Conservation (phyloP, 2,888 invertebrate species). For the Nemotelus nigrinus region DNA sequence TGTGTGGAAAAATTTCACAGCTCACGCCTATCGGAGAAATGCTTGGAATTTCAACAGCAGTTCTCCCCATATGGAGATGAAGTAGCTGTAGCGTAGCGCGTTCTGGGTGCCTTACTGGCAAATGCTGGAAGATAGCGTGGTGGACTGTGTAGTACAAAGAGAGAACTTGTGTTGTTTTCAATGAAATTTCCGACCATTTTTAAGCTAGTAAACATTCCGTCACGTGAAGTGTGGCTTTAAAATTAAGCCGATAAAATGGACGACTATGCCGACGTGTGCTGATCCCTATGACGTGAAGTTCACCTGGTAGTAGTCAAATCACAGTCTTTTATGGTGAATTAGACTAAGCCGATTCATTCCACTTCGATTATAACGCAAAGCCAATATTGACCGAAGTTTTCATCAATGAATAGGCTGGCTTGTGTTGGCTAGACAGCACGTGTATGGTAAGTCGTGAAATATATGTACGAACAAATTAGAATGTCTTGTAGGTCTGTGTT, state of each 20-base stretch:
- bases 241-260: conserved; percentile 34
- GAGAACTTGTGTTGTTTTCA: neutral
- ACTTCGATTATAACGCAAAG: neutral
- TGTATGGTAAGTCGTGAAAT: neutral
- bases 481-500: too few relatives aligned
- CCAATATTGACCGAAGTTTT: neutral
- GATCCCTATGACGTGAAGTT: conserved; percentile 3
- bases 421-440: neutral
- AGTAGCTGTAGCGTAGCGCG: neutral
- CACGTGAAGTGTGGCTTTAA: conserved; percentile 37
- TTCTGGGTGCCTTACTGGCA: neutral
- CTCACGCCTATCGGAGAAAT: conserved; percentile 25
- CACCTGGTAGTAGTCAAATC: conserved; percentile 36
- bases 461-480: neutral
- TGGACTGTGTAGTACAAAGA: neutral
- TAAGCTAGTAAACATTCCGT: conserved; percentile 26
- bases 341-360: neutral
- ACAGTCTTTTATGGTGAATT: neutral
- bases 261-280: neutral
- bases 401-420: neutral
- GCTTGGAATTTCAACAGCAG: conserved; percentile 27
- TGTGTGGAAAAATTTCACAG: conserved; percentile 41
- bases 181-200: neutral
- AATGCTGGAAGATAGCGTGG: neutral
- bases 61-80: neutral